phyloP scores from a whole-genome alignment of 2,113 vertebrate genomes.

The Bambusicola thoracicus region DNA sequence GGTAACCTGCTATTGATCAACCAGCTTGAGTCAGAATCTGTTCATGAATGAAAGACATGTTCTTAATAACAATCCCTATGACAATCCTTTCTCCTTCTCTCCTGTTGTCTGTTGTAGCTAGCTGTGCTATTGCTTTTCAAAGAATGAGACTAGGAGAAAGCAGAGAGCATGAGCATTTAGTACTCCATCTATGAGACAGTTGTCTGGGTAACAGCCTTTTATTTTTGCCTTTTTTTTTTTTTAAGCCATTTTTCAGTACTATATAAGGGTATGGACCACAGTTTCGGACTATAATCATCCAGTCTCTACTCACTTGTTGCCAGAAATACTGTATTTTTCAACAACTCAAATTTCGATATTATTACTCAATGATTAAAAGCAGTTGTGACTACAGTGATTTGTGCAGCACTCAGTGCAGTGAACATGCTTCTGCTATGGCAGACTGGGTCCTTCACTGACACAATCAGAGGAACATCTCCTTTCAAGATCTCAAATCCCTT shows the following conservation, averaged over 20 bases:
- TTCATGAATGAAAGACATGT: neutral
- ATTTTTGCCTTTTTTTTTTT: neutral
- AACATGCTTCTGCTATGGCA: neutral
- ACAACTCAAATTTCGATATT: neutral
- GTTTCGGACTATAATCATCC: neutral
- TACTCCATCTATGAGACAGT: neutral
- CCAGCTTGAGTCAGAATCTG: neutral
- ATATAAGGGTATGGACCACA: neutral
- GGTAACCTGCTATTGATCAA: neutral
- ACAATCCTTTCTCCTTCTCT: neutral
- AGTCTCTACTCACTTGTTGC: neutral
- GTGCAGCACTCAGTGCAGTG: neutral
- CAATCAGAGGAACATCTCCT: accelerated
- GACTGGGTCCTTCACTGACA: too few relatives aligned
- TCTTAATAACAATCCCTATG: neutral
- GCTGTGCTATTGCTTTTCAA: neutral
- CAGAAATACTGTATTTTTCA: neutral
- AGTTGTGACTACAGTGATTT: neutral
- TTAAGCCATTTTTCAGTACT: neutral
- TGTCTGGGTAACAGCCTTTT: neutral
- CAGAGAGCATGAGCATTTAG: accelerated
- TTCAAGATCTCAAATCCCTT: neutral
- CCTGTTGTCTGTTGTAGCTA: neutral
- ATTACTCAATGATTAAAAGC: neutral
- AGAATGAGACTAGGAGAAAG: neutral